These are phyloP conservation scores for Perca fluviatilis DNA, from an alignment of 2,113 vertebrate species.

Conservation along the genomic window DNA sequence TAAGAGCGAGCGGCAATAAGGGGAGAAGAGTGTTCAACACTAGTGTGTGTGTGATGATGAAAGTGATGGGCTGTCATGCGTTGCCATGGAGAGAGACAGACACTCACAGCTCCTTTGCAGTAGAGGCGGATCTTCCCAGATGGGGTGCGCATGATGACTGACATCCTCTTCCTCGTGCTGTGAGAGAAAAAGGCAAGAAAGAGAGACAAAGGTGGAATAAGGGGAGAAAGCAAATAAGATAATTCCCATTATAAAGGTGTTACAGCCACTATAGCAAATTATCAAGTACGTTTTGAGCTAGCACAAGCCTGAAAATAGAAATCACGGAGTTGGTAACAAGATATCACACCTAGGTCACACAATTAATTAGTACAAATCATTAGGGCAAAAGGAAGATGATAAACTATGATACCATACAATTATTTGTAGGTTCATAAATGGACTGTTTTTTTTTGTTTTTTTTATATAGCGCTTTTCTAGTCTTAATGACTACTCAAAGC, in stretches of 20 bases:
- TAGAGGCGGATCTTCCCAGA: slow-evolving; percentile 97
- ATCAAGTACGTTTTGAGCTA: slow-evolving; percentile 38
- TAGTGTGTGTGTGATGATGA: slow-evolving; percentile 4
- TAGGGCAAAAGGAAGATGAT: neutral
- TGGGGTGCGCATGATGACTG: slow-evolving; percentile 97
- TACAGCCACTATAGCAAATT: slow-evolving; percentile 33
- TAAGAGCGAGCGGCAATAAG: slow-evolving; percentile 36
- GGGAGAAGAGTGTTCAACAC: slow-evolving; percentile 12
- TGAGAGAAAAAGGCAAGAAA: slow-evolving; percentile 26
- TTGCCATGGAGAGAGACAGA: slow-evolving; percentile 83
- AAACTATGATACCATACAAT: neutral
- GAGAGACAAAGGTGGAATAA: neutral
- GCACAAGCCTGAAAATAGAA: slow-evolving; percentile 43
- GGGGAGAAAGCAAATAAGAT: slow-evolving; percentile 29
- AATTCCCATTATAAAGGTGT: slow-evolving; percentile 46
- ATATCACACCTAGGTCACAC: slow-evolving; percentile 26
- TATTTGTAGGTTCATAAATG: neutral
- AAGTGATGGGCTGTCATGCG: slow-evolving; percentile 64
- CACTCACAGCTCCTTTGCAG: slow-evolving; percentile 99
- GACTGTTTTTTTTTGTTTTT: too few species aligned
- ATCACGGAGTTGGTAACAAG: slow-evolving; percentile 22
- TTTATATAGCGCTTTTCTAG: too few species aligned
- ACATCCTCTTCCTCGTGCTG: slow-evolving; percentile 97
- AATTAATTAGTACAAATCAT: slow-evolving; percentile 23
- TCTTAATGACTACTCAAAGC: too few species aligned